These are phyloP conservation scores for Drosophila trapezifrons DNA, from an alignment of 1,140 invertebrate species.

Conservation along the genomic window DNA sequence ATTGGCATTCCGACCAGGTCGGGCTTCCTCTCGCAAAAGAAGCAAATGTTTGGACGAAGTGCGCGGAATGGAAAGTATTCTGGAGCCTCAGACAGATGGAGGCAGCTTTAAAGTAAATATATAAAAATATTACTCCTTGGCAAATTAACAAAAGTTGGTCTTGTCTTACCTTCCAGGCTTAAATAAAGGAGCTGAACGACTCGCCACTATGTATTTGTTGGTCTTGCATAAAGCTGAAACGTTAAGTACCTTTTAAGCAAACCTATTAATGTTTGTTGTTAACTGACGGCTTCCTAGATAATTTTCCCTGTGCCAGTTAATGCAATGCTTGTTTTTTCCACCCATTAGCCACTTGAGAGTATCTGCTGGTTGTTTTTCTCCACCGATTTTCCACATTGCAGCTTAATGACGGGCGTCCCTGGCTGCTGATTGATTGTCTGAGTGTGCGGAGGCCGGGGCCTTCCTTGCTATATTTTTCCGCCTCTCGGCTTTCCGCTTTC, in stretches of 20 bases:
- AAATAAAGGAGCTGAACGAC: no score
- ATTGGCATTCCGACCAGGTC: slow-evolving; percentile 48
- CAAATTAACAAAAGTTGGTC: background rate
- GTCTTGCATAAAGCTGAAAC: background rate
- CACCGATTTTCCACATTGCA: slow-evolving; percentile 9
- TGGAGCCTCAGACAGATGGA: background rate
- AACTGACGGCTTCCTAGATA: background rate
- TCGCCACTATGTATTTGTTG: no score
- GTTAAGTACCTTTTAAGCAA: slow-evolving; percentile 1
- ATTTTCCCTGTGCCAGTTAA: background rate
- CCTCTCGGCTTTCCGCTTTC: background rate
- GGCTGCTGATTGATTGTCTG: slow-evolving; percentile 41
- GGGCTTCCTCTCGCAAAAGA: slow-evolving; percentile 3
- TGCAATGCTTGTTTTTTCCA: slow-evolving; percentile 7
- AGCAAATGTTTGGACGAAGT: no score
- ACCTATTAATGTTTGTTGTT: slow-evolving; percentile 6
- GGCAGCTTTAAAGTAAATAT: background rate
- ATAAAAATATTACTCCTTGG: background rate
- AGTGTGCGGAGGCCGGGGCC: background rate
- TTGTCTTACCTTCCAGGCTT: no score
- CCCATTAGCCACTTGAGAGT: slow-evolving; percentile 16
- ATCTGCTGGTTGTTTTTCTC: slow-evolving; percentile 13
- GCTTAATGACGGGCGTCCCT: slow-evolving; percentile 40
- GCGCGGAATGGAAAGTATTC: slow-evolving; percentile 13
- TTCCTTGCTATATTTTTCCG: slow-evolving; percentile 10